A percentile compares a stretch with the other conserved stretches of the same genome.
These are phyloP conservation scores for Cladorhizidae sp. DNA, from an alignment of 37 sponge, comb jelly and placozoan genomes.

Conservation along the genomic window DNA sequence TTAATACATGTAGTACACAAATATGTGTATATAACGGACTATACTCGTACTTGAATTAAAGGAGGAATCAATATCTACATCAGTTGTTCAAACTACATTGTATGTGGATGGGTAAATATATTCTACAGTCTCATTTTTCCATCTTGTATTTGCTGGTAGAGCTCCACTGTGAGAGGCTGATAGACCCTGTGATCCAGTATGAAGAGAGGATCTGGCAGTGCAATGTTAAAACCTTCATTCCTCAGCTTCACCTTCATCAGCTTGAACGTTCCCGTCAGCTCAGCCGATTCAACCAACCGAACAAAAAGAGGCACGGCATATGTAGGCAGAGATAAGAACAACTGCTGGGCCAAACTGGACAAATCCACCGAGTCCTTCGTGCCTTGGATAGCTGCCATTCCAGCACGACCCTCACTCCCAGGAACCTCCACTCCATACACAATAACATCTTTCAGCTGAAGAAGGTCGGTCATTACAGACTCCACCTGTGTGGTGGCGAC, in stretches of 20 bases:
- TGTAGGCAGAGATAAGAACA: conserved; percentile 61
- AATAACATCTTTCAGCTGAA: conserved; percentile 67
- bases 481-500: conserved; percentile 93
- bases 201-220: conserved; percentile 80
- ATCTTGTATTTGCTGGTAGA: conserved; percentile 34
- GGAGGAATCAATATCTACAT: too few species aligned
- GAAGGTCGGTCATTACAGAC: conserved; percentile 28
- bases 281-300: conserved; percentile 43
- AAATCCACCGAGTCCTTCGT: conserved; percentile 53
- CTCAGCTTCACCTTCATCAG: conserved; percentile 57
- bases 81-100: too few species aligned
- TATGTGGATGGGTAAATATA: too few species aligned
- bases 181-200: conserved; percentile 71
- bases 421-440: conserved; percentile 88
- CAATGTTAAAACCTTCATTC: conserved; percentile 66
- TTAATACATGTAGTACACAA: too few species aligned
- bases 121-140: conserved; percentile 32
- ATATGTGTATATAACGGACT: too few species aligned
- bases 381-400: conserved; percentile 83
- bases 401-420: conserved; percentile 85
- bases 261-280: conserved; percentile 85
- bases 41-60: too few species aligned
- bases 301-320: conserved; percentile 92
- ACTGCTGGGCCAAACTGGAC: conserved; percentile 43
- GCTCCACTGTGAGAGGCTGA: conserved; percentile 65